A percentile compares a stretch with the other conserved stretches of the same genome.
Evolutionary conservation across 1,140 invertebrate species (phyloP).

Genomic region (Drosophila watanabei): DNA sequence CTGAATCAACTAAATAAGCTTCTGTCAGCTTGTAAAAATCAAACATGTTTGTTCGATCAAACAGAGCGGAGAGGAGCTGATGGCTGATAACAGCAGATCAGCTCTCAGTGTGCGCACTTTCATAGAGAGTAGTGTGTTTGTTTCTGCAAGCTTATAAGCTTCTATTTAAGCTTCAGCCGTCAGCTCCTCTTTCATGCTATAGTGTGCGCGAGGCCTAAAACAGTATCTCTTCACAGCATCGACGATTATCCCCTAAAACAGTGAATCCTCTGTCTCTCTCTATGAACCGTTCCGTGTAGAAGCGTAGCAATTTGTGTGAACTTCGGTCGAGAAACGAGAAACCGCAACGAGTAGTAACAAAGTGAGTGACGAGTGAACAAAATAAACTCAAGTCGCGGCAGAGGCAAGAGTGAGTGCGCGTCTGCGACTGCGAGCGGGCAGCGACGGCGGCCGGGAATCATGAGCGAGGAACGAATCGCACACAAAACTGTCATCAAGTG

Average conservation of each 20-base stretch:
- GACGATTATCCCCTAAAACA: not conserved
- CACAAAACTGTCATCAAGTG: slow-evolving; percentile 86
- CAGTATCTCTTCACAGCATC: no score
- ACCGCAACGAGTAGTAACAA: slow-evolving; percentile 49
- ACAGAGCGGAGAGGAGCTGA: no score
- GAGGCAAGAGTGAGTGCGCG: slow-evolving; percentile 26
- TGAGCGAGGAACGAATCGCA: slow-evolving; percentile 84
- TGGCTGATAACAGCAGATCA: no score
- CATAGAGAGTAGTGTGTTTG: no score
- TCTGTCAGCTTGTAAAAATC: no score
- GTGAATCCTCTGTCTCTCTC: slow-evolving; percentile 1
- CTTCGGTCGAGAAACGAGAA: slow-evolving; percentile 5
- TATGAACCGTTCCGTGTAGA: slow-evolving; percentile 10
- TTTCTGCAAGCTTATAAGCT: no score
- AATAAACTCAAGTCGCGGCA: slow-evolving; percentile 47
- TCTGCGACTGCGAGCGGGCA: slow-evolving; percentile 12
- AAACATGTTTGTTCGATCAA: no score
- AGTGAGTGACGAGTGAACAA: slow-evolving; percentile 70
- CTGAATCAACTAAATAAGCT: no score
- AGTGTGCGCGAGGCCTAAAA: no score
- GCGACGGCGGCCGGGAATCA: slow-evolving; percentile 65
- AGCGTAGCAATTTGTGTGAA: slow-evolving; percentile 24
- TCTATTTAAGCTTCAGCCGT: no score
- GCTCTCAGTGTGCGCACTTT: no score
- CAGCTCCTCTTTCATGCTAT: no score